Base-by-base conservation (phyloP, 2,797 vertebrate genomes). In the Triplophysa yarkandensis region DNA sequence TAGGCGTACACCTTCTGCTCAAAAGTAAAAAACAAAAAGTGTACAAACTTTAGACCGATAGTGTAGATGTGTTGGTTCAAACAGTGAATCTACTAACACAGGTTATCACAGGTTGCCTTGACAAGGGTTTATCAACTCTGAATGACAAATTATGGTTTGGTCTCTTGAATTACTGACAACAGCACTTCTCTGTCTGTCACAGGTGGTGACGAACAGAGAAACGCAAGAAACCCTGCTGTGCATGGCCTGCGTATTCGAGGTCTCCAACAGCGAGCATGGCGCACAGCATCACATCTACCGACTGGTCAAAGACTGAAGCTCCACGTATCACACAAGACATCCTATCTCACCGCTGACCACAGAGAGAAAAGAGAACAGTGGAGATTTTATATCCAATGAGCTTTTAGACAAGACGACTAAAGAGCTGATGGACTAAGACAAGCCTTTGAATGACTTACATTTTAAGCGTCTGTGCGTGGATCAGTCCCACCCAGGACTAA, bases 221-320 rank as follows among this genome's bases (percentile, higher is more conserved):
- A 99, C 98, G 79, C 98, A 98, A 91, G 98, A 99, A 92, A 99
- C 97, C 16, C 92, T 99, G 86, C 95, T 99, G 86, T 99, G 96
- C 88, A 96, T 99, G 95, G 97, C 98, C 27, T 99, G 97, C 84
- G 98, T 99, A 82, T 99, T 98, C 28, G 98, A 99, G 88, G 98
- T 99, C 83, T 99, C 98, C 3, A 99, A 98, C 94, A 99, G 94
- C 5, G 96, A 99, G 83, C 98, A 99, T 0, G 98, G 98, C 79
- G 97, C 98, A 80, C 98, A 99, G 84, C 98, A 99, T 90, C 98
- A 99, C 84, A 99, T 98, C 92, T 99, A 99, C 90, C 93, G 96
- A 88, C 96, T 99, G 81, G 90, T 98, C 87, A 98, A 99, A 89
- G 98, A 99, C 90, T 99, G 94, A 95, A 88, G 85, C 77, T 70